Conservation (phyloP, 2,888 invertebrate species). For the Xanthia icteritia region DNA sequence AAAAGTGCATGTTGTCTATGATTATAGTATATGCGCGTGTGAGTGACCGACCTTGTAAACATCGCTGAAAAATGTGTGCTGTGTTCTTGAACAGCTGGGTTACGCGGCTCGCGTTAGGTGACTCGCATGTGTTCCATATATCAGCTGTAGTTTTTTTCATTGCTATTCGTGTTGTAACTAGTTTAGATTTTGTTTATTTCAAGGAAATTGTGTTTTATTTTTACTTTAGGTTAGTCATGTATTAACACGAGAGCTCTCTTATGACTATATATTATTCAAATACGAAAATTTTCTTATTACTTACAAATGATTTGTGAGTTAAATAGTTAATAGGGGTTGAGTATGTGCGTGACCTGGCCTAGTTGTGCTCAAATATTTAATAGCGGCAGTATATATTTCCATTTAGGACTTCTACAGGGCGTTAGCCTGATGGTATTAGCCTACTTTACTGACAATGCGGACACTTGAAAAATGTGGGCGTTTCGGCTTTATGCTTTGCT, state of each 20-base stretch:
- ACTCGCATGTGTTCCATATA: slow-evolving; percentile 46
- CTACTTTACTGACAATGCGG: slow-evolving; percentile 58
- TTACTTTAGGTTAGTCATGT: slow-evolving; percentile 14
- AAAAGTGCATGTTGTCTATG: slow-evolving; percentile 64
- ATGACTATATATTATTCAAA: slow-evolving; percentile 26
- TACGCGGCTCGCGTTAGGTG: slow-evolving; percentile 36
- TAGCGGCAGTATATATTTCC: slow-evolving; percentile 66
- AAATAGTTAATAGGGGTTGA: slow-evolving; percentile 49
- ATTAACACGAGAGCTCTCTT: slow-evolving; percentile 3
- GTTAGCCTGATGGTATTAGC: slow-evolving; percentile 63
- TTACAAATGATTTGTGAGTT: slow-evolving; percentile 39
- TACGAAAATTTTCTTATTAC: slow-evolving; percentile 20
- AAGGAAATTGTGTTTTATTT: slow-evolving; percentile 26
- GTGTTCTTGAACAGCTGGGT: slow-evolving; percentile 57
- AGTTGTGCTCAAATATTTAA: slow-evolving; percentile 70
- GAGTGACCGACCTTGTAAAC: slow-evolving; percentile 84
- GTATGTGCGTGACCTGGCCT: slow-evolving; percentile 72
- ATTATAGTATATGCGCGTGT: slow-evolving; percentile 65
- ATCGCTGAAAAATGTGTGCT: slow-evolving; percentile 70
- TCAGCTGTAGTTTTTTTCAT: slow-evolving; percentile 26
- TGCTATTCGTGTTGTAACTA: slow-evolving; percentile 24
- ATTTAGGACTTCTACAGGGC: slow-evolving; percentile 66
- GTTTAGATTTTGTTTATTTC: slow-evolving; percentile 25
- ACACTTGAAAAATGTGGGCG: slow-evolving; percentile 47
- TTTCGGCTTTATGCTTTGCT: slow-evolving; percentile 30